Evolutionary conservation across 2,113 vertebrate genomes (phyloP).

Genomic region (Psilopsiagon aurifrons): DNA sequence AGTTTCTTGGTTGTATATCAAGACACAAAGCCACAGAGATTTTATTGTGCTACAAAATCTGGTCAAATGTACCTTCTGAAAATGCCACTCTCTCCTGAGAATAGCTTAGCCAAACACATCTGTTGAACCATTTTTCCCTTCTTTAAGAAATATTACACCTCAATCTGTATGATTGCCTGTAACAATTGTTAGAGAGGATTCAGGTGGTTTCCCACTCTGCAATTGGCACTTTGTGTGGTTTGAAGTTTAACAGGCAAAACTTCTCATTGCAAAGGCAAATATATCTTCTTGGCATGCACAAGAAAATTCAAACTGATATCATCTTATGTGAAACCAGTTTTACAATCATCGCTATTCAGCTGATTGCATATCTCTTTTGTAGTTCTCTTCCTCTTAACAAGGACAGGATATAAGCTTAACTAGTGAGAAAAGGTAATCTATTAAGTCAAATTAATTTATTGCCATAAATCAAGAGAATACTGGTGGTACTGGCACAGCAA

Average conservation of each 20-base stretch:
- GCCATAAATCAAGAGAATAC: not conserved
- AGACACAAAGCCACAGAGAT: not conserved
- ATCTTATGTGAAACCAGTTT: conserved; percentile 53
- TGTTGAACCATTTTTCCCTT: not conserved
- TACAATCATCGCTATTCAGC: not conserved
- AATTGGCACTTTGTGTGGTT: not conserved
- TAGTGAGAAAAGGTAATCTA: conserved; percentile 2
- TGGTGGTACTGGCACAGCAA: not conserved
- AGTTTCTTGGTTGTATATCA: not conserved
- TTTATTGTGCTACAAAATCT: not conserved
- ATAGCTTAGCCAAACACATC: not conserved
- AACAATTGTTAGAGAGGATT: not conserved
- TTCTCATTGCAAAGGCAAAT: conserved; percentile 52
- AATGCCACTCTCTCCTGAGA: not conserved
- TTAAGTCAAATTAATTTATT: not conserved
- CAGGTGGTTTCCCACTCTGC: conserved; percentile 2
- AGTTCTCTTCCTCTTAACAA: not conserved
- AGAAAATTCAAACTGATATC: conserved; percentile 16
- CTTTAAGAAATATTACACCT: not conserved
- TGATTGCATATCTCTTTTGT: not conserved
- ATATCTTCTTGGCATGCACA: not conserved
- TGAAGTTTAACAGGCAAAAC: conserved; percentile 33
- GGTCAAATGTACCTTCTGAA: not conserved
- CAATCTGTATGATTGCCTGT: not conserved
- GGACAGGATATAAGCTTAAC: not conserved